Base-by-base conservation (phyloP, 2,113 vertebrate species). In the Cephalopholis sonnerati region DNA sequence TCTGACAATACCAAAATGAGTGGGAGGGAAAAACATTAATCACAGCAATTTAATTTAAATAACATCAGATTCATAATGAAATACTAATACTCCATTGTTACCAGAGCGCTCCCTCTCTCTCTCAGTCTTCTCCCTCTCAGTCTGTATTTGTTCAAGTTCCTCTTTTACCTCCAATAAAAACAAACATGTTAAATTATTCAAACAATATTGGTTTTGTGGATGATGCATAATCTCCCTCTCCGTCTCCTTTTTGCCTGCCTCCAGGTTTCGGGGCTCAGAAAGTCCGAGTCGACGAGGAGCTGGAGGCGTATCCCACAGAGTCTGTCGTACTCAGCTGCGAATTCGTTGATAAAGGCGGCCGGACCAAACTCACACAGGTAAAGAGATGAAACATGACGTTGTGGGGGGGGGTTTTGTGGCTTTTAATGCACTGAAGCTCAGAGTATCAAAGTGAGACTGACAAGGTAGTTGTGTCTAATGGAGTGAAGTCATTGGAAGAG, bases 321-420 rank as follows among this genome's bases (percentile, higher is more conserved):
- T 90, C 92, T 0, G 93, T 95, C 2, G 86, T 93, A 10, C 91
- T 96, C n/a, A 84, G 73, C 79, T 96, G 95, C 72, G 64, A 93
- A 13, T 95, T 95, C 79, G 65, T 84, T 64, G 80, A 92, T 9
- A 77, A 87, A 32, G 93, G 89, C 29, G 83, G 90, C 27, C 36
- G 25, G 3, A 95, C 94, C 79, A 94, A 93, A 85, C 94, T 95
- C 85, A 95, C 94, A 8, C 94, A 96, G 94, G 95, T 95, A 0
- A 32, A 84, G 22, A 0, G 25, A 79, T 2, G 4, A 39, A 73
- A 8, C 17, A 2, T 20, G 4, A 1, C 44, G 0, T 1, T 50
- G 22, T 12, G 16, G n/a, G n/a, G n/a, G n/a, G n/a, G n/a, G n/a
- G n/a, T 74, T 11, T 9, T 8, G 53, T 4, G 2, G 44, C 46